Evolutionary conservation across 2,113 vertebrate genomes (phyloP).

Genomic region (Pluvianellus socialis): DNA sequence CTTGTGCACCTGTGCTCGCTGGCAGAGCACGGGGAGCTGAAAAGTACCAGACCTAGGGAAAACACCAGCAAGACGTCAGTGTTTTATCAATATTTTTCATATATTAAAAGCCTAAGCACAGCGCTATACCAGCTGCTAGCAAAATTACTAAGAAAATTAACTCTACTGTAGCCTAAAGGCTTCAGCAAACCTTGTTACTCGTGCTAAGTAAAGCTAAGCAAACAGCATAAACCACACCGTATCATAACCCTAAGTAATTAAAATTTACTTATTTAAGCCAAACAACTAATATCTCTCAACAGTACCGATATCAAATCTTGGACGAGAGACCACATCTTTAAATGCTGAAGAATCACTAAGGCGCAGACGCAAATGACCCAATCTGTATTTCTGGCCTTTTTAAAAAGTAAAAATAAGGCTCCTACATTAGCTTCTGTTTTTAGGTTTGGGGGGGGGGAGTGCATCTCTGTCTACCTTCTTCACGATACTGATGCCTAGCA

Average conservation of each 20-base stretch:
- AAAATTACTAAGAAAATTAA: background rate
- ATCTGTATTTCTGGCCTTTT: background rate
- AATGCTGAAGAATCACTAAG: background rate
- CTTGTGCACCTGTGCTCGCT: background rate
- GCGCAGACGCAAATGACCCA: background rate
- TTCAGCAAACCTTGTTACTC: background rate
- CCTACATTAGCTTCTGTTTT: background rate
- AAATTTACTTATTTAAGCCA: background rate
- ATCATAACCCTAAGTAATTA: background rate
- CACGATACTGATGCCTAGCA: background rate
- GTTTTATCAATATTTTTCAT: background rate
- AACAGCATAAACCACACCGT: background rate
- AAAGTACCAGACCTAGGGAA: background rate
- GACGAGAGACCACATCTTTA: background rate
- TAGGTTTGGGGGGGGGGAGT: background rate
- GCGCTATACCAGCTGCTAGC: background rate
- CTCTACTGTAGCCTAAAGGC: background rate
- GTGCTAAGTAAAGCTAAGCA: background rate
- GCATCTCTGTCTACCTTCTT: background rate
- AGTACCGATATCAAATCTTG: background rate
- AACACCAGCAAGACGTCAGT: background rate
- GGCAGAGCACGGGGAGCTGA: background rate
- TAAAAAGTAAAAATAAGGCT: slow-evolving; percentile 2
- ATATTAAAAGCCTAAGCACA: background rate
- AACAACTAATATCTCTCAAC: background rate